Conservation (phyloP, 2,113 vertebrate species). For the Harpagus bidentatus region DNA sequence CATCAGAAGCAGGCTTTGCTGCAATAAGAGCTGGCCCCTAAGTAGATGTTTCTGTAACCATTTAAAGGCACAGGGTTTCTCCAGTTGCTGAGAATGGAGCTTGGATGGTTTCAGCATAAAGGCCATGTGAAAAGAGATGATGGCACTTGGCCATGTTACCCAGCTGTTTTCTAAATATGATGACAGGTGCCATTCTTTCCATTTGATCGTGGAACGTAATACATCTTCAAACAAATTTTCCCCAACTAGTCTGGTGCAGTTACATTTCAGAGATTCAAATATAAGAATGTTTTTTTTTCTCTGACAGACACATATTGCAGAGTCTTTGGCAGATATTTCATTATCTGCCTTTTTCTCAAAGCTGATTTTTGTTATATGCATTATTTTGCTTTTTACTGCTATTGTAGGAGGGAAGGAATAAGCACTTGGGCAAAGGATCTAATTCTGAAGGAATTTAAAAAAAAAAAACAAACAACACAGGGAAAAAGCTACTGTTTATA, state of each 20-base stretch:
- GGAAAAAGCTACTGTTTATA: neutral
- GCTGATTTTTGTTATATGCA: neutral
- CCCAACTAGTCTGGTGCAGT: slow-evolving; percentile 57
- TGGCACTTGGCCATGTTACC: slow-evolving; percentile 74
- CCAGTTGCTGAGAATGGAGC: slow-evolving; percentile 61
- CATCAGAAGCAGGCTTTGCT: slow-evolving; percentile 61
- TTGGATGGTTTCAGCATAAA: slow-evolving; percentile 67
- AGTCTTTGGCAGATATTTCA: slow-evolving; percentile 8
- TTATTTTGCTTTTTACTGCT: neutral
- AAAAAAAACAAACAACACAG: neutral
- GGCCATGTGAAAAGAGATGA: slow-evolving; percentile 62
- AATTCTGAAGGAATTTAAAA: neutral
- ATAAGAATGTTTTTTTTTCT: neutral
- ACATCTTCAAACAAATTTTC: slow-evolving; percentile 80
- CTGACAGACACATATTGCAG: neutral
- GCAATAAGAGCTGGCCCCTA: slow-evolving; percentile 51
- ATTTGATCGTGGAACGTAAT: slow-evolving; percentile 81
- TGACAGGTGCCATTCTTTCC: slow-evolving; percentile 79
- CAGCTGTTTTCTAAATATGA: slow-evolving; percentile 76
- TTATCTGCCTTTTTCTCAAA: neutral
- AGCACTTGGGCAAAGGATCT: neutral
- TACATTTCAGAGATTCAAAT: slow-evolving; percentile 64
- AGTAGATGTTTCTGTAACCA: slow-evolving; percentile 59
- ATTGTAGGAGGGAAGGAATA: neutral
- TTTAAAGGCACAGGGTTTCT: slow-evolving; percentile 67